These are phyloP conservation scores for Girardinichthys multiradiatus DNA, from an alignment of 2,113 vertebrate genomes.

Conservation along the genomic window DNA sequence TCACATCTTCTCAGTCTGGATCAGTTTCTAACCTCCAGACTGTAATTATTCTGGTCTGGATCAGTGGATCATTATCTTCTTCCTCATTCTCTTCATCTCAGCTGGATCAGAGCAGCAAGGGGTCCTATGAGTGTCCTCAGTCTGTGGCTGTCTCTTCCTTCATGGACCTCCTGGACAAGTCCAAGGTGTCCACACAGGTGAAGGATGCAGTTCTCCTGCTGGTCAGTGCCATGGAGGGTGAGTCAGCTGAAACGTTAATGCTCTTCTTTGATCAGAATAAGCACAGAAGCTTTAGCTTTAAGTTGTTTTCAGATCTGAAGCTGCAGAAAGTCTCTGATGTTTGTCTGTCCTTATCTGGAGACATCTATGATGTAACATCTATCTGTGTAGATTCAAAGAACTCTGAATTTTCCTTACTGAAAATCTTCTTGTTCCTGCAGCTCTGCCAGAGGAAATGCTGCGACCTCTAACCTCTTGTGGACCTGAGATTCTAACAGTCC, in stretches of 20 bases:
- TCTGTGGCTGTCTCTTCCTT: not conserved
- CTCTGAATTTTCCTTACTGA: too few species aligned
- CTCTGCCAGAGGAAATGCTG: not conserved
- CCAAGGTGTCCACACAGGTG: not conserved
- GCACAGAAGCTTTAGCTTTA: not conserved
- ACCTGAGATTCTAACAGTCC: not conserved
- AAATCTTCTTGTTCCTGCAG: not conserved
- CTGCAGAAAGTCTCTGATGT: not conserved
- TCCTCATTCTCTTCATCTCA: not conserved
- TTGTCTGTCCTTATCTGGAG: not conserved
- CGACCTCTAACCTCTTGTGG: not conserved
- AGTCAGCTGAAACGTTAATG: not conserved
- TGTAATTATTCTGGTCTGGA: not conserved
- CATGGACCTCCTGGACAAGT: not conserved
- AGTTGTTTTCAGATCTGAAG: not conserved
- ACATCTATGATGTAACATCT: not conserved
- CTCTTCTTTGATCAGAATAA: too few species aligned
- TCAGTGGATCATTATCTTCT: too few species aligned
- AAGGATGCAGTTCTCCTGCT: not conserved
- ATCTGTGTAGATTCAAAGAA: too few species aligned
- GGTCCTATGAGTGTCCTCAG: too few species aligned
- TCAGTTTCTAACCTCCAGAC: not conserved
- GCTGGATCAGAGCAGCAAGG: not conserved
- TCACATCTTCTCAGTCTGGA: too few species aligned
- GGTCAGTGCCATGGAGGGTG: slow-evolving; percentile 2